phyloP scores from a whole-genome alignment of 2,888 invertebrate genomes.

The Acrobasis repandana region DNA sequence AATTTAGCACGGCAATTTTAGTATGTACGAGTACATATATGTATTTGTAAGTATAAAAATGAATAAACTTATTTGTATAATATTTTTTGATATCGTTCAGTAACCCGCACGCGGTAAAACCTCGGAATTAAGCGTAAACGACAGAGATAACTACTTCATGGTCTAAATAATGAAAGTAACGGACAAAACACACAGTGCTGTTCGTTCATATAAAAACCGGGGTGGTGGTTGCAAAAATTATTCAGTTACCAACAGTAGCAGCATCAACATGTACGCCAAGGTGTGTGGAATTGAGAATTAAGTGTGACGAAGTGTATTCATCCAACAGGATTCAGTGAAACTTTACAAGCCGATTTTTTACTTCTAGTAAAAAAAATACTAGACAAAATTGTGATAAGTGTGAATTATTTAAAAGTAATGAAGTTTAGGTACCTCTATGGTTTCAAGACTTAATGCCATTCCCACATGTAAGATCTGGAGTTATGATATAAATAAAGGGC shows the following conservation, averaged over 20 bases:
- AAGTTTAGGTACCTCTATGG: too few relatives aligned
- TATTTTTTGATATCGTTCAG: neutral
- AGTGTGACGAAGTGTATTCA: neutral
- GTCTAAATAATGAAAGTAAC: slow-evolving; percentile 68
- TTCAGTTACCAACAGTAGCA: slow-evolving; percentile 77
- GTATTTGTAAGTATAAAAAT: neutral
- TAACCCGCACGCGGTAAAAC: neutral
- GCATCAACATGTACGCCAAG: slow-evolving; percentile 80
- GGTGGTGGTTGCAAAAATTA: slow-evolving; percentile 66
- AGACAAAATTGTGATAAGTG: too few relatives aligned
- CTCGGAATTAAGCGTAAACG: slow-evolving; percentile 3
- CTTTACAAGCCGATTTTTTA: too few relatives aligned
- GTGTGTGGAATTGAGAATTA: slow-evolving; percentile 43
- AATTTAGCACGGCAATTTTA: slow-evolving; percentile 10
- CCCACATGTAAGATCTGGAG: too few relatives aligned
- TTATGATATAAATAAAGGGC: too few relatives aligned
- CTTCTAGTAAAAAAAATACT: too few relatives aligned
- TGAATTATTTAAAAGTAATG: too few relatives aligned
- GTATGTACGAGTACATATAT: neutral
- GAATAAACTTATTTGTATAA: neutral
- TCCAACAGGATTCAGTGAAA: slow-evolving; percentile 13
- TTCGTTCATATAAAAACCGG: slow-evolving; percentile 70
- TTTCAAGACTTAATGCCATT: too few relatives aligned
- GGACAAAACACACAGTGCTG: slow-evolving; percentile 51
- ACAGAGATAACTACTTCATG: slow-evolving; percentile 16